Evolutionary conservation across 2,888 invertebrate genomes (phyloP).

Genomic region (Andrena minutula): DNA sequence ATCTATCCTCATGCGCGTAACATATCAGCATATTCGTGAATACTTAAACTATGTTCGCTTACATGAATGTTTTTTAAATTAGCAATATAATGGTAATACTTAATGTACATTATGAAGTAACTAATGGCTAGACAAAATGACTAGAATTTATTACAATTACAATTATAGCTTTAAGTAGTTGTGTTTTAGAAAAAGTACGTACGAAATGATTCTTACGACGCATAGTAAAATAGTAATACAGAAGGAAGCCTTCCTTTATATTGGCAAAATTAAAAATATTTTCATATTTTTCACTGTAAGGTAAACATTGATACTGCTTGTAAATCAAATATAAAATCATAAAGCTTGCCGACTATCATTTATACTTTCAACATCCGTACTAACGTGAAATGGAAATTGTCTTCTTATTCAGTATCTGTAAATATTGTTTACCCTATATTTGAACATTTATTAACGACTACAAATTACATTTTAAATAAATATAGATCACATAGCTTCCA

Average conservation of each 20-base stretch:
- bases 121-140: conserved; percentile 72
- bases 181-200: conserved; percentile 15
- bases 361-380: conserved; percentile 21
- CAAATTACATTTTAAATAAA: conserved; percentile 40
- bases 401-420: conserved; percentile 24
- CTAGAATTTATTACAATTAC: conserved; percentile 69
- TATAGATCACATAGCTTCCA: conserved; percentile 20
- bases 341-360: conserved; percentile 7
- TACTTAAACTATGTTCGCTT: conserved; percentile 61
- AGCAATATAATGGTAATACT: conserved; percentile 67
- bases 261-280: conserved; percentile 15
- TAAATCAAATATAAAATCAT: conserved; percentile 19
- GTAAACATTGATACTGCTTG: conserved; percentile 9
- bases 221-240: conserved; percentile 5
- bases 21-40: conserved; percentile 47
- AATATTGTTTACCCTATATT: conserved; percentile 42
- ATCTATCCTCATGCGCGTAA: conserved; percentile 50
- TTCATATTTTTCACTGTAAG: not conserved
- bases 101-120: conserved; percentile 64
- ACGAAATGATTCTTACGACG: conserved; percentile 15
- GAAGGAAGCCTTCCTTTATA: conserved; percentile 6
- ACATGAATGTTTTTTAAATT: conserved; percentile 69
- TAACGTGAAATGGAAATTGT: conserved; percentile 15
- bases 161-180: conserved; percentile 41
- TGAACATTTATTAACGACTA: conserved; percentile 36